Evolutionary conservation across 2,888 invertebrate genomes (phyloP).

Genomic region (Anaspis maculata): DNA sequence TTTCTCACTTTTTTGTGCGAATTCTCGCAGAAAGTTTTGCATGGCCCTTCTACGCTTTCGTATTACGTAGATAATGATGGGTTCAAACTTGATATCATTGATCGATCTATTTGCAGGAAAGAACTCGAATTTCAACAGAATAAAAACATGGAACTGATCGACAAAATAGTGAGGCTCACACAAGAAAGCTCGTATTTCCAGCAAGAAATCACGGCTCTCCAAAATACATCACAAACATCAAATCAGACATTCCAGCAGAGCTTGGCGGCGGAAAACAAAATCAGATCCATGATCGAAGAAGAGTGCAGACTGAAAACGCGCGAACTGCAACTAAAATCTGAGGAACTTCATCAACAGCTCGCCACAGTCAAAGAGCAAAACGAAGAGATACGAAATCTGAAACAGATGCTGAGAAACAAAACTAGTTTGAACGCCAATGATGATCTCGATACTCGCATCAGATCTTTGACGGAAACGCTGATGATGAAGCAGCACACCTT

Average conservation of each 20-base stretch:
- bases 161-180: slow-evolving; percentile 44
- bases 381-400: slow-evolving; percentile 38
- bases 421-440: slow-evolving; percentile 43
- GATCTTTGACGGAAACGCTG: slow-evolving; percentile 68
- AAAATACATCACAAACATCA: slow-evolving; percentile 37
- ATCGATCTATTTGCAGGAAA: slow-evolving; percentile 25
- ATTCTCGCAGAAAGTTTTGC: too few species aligned
- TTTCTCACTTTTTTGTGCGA: too few species aligned
- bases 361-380: slow-evolving; percentile 36
- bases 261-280: slow-evolving; percentile 40
- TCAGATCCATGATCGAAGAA: slow-evolving; percentile 42
- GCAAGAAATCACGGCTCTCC: slow-evolving; percentile 37
- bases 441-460: slow-evolving; percentile 45
- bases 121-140: slow-evolving; percentile 43
- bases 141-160: slow-evolving; percentile 39
- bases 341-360: slow-evolving; percentile 40
- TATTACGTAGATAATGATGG: too few species aligned
- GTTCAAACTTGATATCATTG: too few species aligned
- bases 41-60: too few species aligned
- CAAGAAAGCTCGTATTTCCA: slow-evolving; percentile 40
- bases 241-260: slow-evolving; percentile 37
- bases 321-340: slow-evolving; percentile 42
- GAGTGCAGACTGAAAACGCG: slow-evolving; percentile 35
- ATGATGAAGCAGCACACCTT: slow-evolving; percentile 78
- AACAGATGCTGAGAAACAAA: slow-evolving; percentile 39